Conservation (phyloP, 2,113 vertebrate species). For the Sinocyclocheilus anshuiensis region DNA sequence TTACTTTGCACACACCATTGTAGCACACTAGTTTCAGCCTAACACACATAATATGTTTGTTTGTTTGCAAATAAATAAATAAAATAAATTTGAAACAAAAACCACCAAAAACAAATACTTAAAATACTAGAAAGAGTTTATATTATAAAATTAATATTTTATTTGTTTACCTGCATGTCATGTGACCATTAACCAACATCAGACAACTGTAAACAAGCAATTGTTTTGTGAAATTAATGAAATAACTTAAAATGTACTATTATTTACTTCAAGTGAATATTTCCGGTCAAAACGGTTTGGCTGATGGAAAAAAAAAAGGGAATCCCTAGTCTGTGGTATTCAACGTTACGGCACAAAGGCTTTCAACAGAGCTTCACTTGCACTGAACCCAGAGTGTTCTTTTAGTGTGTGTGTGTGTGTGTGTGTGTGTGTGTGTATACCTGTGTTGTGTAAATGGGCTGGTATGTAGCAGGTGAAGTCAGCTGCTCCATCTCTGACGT, state of each 20-base stretch:
- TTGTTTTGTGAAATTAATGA: not conserved
- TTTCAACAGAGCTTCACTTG: not conserved
- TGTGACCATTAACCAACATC: not conserved
- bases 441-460: conserved; percentile 69
- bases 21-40: not conserved
- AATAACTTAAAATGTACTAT: not conserved
- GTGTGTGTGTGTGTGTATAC: not conserved
- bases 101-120: not conserved
- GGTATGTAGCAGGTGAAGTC: conserved; percentile 79
- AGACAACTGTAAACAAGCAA: not conserved
- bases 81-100: not conserved
- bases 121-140: not conserved
- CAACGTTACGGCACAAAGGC: not conserved
- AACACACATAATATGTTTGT: not conserved
- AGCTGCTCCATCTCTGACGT: conserved; percentile 82
- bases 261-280: not conserved
- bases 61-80: not conserved
- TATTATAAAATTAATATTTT: not conserved
- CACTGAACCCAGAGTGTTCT: not conserved
- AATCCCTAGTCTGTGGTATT: not conserved
- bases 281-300: not conserved
- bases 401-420: not conserved
- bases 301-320: not conserved
- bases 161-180: not conserved
- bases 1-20: not conserved